phyloP scores from a whole-genome alignment of 2,888 invertebrate genomes.

The Sinhomidia bicolor region DNA sequence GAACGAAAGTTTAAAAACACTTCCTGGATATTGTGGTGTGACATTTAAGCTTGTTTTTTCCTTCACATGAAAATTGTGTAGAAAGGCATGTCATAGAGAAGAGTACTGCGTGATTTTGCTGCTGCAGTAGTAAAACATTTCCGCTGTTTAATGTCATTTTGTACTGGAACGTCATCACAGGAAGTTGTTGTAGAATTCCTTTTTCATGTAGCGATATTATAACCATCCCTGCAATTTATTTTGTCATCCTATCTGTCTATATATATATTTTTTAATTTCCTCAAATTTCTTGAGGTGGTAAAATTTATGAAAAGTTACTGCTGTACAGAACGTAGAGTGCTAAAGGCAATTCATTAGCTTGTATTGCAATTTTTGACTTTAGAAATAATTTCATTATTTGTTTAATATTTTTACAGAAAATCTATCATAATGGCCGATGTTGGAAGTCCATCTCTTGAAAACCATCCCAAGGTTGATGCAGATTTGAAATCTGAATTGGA shows the following conservation, averaged over 20 bases:
- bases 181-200: background rate
- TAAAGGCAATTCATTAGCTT: too few species aligned
- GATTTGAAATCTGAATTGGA: constrained; percentile 95
- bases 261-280: too few species aligned
- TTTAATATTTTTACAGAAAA: constrained; percentile 29
- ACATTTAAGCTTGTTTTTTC: constrained; percentile 28
- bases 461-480: constrained; percentile 93
- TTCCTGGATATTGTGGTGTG: constrained; percentile 68
- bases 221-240: background rate
- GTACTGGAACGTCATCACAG: background rate
- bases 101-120: too few species aligned
- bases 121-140: background rate
- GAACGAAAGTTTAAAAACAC: background rate
- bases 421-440: constrained; percentile 84
- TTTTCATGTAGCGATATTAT: background rate
- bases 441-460: constrained; percentile 91
- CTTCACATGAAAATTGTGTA: background rate
- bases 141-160: background rate
- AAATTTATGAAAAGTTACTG: too few species aligned
- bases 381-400: background rate
- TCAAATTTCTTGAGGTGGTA: too few species aligned
- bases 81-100: background rate
- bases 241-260: too few species aligned
- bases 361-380: too few species aligned
- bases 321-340: too few species aligned